phyloP scores from a whole-genome alignment of 2,888 invertebrate species.

The Pseudococcus jackbeardsleyi region DNA sequence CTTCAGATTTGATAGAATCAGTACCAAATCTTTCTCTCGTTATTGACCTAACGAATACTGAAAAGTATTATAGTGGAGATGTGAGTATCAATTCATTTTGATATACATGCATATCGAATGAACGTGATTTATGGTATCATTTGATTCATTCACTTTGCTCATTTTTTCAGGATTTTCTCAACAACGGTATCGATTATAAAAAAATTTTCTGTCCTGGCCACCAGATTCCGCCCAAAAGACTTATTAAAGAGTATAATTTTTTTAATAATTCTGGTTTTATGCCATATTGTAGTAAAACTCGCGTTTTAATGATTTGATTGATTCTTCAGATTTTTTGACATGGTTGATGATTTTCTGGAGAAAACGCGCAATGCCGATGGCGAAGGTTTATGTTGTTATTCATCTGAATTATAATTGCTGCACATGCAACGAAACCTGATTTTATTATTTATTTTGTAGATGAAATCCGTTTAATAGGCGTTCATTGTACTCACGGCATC shows the following conservation, averaged over 20 bases:
- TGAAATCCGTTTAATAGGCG: slow-evolving; percentile 49
- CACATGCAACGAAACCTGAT: neutral
- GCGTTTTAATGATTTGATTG: too few relatives aligned
- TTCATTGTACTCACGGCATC: slow-evolving; percentile 59
- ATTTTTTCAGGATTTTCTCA: neutral
- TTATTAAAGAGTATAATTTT: slow-evolving; percentile 19
- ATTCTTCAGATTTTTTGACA: slow-evolving; percentile 22
- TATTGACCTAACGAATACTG: slow-evolving; percentile 28
- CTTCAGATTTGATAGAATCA: neutral
- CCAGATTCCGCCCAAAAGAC: neutral
- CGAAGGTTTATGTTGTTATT: neutral
- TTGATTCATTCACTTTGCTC: neutral
- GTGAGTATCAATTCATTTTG: neutral
- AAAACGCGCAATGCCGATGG: neutral
- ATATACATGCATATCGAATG: neutral
- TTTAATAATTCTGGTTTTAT: neutral
- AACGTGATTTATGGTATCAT: neutral
- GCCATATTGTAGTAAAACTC: too few relatives aligned
- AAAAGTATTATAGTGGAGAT: slow-evolving; percentile 19
- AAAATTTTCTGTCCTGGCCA: slow-evolving; percentile 56
- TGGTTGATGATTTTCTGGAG: slow-evolving; percentile 27
- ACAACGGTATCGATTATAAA: neutral
- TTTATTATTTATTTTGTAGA: slow-evolving; percentile 22
- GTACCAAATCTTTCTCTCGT: slow-evolving; percentile 18
- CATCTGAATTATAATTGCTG: neutral